Percentiles rank a stretch among this genome's conserved stretches.
These are phyloP conservation scores for Mythimna impura DNA, from an alignment of 2,888 invertebrate genomes.

Conservation along the genomic window DNA sequence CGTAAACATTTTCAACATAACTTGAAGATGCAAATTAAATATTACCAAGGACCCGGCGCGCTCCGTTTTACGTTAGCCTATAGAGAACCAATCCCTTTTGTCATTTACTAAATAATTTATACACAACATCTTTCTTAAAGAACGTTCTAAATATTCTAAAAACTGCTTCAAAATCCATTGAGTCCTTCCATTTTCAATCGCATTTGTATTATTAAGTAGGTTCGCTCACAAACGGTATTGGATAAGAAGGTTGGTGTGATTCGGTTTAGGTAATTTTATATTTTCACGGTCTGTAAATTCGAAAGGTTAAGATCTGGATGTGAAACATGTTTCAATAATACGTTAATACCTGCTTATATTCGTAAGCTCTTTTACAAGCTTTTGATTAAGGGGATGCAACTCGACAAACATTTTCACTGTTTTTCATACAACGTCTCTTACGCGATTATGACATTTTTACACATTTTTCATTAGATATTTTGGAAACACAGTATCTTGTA, in stretches of 20 bases:
- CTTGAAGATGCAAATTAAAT: conserved; percentile 65
- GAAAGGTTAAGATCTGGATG: conserved; percentile 19
- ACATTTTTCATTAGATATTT: too few species aligned
- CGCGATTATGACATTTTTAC: too few species aligned
- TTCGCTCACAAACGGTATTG: conserved; percentile 34
- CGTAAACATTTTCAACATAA: conserved; percentile 61
- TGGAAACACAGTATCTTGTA: too few species aligned
- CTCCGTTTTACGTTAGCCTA: conserved; percentile 31
- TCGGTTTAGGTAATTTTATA: conserved; percentile 44
- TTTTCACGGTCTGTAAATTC: conserved; percentile 22
- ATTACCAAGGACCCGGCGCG: conserved; percentile 45
- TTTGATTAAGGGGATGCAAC: too few species aligned
- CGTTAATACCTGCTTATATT: neutral
- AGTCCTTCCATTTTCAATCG: conserved; percentile 47
- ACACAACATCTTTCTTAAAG: conserved; percentile 45
- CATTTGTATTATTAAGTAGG: conserved; percentile 57
- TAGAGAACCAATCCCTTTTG: conserved; percentile 53
- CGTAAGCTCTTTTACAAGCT: too few species aligned
- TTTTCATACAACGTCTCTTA: too few species aligned
- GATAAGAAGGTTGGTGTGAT: conserved; percentile 35
- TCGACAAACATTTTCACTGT: too few species aligned
- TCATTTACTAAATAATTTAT: conserved; percentile 57
- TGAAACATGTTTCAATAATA: neutral
- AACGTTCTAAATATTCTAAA: conserved; percentile 46
- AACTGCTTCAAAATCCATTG: conserved; percentile 50